A percentile compares a stretch with the other conserved stretches of the same genome.
phyloP scores from a whole-genome alignment of 2,797 vertebrate species.

The Myiothlypis coronata region DNA sequence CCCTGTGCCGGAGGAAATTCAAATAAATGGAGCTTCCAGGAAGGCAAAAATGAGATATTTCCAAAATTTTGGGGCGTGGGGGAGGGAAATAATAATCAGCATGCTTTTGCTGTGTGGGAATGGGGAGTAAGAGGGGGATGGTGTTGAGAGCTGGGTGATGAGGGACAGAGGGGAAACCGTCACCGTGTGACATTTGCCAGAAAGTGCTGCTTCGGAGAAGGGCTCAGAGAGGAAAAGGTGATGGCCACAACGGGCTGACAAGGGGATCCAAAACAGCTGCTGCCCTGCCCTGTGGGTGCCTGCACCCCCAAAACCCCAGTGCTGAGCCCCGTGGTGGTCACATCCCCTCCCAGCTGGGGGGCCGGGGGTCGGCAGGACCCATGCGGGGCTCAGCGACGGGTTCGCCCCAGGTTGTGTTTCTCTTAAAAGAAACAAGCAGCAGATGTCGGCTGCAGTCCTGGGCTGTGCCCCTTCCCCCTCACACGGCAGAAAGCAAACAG shows the following conservation, averaged over 20 bases:
- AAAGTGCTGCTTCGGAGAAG: neutral
- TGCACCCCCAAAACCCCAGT: neutral
- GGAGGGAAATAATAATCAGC: neutral
- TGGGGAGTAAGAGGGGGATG: neutral
- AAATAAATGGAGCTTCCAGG: neutral
- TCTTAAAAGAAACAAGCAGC: slow-evolving; percentile 21
- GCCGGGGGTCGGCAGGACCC: neutral
- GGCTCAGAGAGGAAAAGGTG: neutral
- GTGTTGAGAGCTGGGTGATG: neutral
- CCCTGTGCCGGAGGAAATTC: rapidly evolving
- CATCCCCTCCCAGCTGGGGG: rapidly evolving
- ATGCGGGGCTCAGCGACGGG: rapidly evolving
- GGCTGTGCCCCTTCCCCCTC: slow-evolving; percentile 11
- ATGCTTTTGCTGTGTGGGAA: neutral
- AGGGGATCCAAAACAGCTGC: neutral
- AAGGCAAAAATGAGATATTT: neutral
- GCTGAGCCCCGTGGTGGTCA: rapidly evolving
- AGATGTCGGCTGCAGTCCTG: neutral
- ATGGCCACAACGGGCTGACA: neutral
- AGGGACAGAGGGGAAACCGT: neutral
- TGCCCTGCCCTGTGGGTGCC: rapidly evolving
- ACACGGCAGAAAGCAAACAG: neutral
- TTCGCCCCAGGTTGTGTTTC: neutral
- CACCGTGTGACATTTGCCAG: neutral
- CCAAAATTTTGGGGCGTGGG: rapidly evolving